Conservation (phyloP, 2,888 invertebrate species). For the Heteromurus nitidus region DNA sequence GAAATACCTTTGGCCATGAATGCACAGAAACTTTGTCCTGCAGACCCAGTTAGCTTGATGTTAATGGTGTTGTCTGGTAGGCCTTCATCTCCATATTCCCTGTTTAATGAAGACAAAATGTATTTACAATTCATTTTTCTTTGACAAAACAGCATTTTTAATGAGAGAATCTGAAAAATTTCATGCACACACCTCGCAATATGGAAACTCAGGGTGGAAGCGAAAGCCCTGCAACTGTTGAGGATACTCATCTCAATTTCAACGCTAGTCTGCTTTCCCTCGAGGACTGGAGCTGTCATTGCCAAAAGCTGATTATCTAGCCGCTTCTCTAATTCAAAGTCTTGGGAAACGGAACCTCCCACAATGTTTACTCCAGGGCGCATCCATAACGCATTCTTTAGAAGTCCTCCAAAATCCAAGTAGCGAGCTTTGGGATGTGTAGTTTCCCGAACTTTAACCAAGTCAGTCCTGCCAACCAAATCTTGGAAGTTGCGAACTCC, state of each 20-base stretch:
- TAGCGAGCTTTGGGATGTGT: conserved; percentile 87
- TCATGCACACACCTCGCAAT: conserved; percentile 87
- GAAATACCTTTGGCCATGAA: conserved; percentile 93
- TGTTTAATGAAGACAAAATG: too few species aligned
- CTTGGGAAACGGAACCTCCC: conserved; percentile 90
- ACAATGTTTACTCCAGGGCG: conserved; percentile 92
- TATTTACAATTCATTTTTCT: too few species aligned
- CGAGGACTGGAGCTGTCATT: conserved; percentile 83
- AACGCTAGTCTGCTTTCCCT: conserved; percentile 82
- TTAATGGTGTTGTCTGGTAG: conserved; percentile 88
- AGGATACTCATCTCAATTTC: conserved; percentile 87
- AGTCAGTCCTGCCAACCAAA: conserved; percentile 92
- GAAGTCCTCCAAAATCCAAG: conserved; percentile 88
- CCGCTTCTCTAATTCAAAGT: conserved; percentile 90
- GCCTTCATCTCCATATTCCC: conserved; percentile 91
- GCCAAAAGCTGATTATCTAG: conserved; percentile 87
- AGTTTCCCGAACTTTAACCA: conserved; percentile 86
- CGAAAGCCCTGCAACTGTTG: conserved; percentile 95
- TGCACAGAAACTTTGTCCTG: conserved; percentile 99
- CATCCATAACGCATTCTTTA: conserved; percentile 92
- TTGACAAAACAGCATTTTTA: too few species aligned
- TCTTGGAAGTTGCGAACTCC: conserved; percentile 93
- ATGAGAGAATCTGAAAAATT: background rate
- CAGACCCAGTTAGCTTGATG: conserved; percentile 91
- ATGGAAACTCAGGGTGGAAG: conserved; percentile 93